A percentile compares a stretch with the other conserved stretches of the same genome.
phyloP scores from a whole-genome alignment of 2,888 invertebrate species.

The Limnephilus marmoratus region DNA sequence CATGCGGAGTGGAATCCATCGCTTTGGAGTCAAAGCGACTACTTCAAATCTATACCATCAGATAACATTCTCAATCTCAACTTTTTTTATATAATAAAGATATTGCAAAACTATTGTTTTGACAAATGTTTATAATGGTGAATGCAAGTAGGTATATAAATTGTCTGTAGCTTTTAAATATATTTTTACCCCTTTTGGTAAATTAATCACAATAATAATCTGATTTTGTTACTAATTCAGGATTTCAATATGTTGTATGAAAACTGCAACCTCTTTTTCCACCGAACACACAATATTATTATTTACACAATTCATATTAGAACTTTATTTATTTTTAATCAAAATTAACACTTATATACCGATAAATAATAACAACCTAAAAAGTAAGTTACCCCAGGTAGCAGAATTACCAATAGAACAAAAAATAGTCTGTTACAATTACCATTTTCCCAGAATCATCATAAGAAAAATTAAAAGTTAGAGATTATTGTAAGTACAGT shows the following conservation, averaged over 20 bases:
- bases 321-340: neutral
- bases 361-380: neutral
- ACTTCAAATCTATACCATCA: neutral
- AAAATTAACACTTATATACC: neutral
- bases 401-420: neutral
- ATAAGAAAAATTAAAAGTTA: conserved; percentile 22
- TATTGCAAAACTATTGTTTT: too few relatives aligned
- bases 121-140: too few relatives aligned
- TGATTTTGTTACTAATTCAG: too few relatives aligned
- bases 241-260: too few relatives aligned
- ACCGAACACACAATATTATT: neutral
- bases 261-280: too few relatives aligned
- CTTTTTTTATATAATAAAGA: too few relatives aligned
- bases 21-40: neutral
- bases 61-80: too few relatives aligned
- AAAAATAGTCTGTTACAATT: neutral
- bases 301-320: neutral
- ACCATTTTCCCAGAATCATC: conserved; percentile 29
- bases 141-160: too few relatives aligned
- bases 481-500: conserved; percentile 31
- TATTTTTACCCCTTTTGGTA: too few relatives aligned
- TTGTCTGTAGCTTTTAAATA: too few relatives aligned
- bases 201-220: too few relatives aligned
- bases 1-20: neutral
- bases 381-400: neutral